Evolutionary conservation across 2,797 vertebrate genomes (phyloP).

Genomic region (Dendrocincla fuliginosa): DNA sequence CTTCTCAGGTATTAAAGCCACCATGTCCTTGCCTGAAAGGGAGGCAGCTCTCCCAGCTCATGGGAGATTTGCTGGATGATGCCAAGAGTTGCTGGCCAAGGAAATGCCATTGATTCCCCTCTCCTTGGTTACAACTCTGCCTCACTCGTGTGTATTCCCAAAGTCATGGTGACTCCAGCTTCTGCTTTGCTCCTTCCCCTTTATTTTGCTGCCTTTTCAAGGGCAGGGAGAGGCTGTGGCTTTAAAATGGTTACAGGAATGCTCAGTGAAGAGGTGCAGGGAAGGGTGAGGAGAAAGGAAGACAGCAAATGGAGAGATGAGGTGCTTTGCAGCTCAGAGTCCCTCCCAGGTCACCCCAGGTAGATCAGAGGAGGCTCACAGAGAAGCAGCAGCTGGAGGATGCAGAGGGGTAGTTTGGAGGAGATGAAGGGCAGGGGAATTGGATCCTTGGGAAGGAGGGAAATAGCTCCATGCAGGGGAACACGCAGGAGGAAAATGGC

Average conservation of each 20-base stretch:
- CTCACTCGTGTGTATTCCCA: neutral
- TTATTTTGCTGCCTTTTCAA: neutral
- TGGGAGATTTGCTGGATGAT: neutral
- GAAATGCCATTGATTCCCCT: neutral
- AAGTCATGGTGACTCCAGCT: neutral
- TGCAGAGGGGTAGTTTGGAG: rapidly evolving
- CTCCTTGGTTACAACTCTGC: neutral
- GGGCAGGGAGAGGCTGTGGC: neutral
- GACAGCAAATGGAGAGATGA: neutral
- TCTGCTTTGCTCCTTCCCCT: neutral
- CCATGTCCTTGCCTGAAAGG: neutral
- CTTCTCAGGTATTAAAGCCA: neutral
- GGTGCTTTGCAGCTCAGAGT: neutral
- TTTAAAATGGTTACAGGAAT: neutral
- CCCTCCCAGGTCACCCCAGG: neutral
- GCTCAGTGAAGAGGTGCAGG: neutral
- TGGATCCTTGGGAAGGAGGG: neutral
- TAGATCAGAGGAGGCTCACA: neutral
- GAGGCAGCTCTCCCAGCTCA: neutral
- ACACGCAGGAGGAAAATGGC: neutral
- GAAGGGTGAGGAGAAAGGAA: neutral
- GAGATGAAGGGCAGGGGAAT: neutral
- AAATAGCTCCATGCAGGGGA: neutral
- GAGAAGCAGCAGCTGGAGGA: neutral
- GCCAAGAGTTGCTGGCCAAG: neutral